Percentiles rank a stretch among this genome's conserved stretches.
phyloP scores from a whole-genome alignment of 2,888 invertebrate species.

The Nemapogon koenigi region DNA sequence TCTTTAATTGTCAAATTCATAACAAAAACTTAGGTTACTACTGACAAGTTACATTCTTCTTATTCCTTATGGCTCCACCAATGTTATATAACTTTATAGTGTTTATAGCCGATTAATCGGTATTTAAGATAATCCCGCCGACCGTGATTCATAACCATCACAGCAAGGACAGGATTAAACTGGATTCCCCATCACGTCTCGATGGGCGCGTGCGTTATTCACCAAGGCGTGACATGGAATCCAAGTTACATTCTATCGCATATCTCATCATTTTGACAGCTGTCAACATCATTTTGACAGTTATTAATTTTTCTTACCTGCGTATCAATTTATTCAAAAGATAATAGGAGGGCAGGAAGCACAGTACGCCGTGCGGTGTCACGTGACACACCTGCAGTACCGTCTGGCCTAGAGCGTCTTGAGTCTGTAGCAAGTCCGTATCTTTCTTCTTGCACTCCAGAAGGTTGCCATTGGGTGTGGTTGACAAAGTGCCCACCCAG shows the following conservation, averaged over 20 bases:
- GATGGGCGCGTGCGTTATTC: background rate
- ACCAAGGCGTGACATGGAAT: background rate
- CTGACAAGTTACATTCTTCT: no score
- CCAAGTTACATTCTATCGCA: no score
- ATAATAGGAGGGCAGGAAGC: slow-evolving; percentile 77
- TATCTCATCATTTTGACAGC: no score
- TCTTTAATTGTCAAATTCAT: no score
- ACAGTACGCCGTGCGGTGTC: slow-evolving; percentile 75
- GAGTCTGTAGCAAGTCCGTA: slow-evolving; percentile 32
- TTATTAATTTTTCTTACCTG: slow-evolving; percentile 16
- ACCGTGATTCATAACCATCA: no score
- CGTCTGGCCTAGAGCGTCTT: slow-evolving; percentile 69
- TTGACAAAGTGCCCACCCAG: slow-evolving; percentile 63
- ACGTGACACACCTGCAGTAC: slow-evolving; percentile 59
- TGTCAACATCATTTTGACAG: background rate
- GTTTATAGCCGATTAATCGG: no score
- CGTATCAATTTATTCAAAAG: slow-evolving; percentile 61
- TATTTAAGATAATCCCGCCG: no score
- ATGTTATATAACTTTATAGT: no score
- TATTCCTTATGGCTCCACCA: no score
- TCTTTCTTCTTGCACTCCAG: slow-evolving; percentile 30
- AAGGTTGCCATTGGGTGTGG: slow-evolving; percentile 36
- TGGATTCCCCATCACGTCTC: no score
- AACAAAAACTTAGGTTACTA: no score
- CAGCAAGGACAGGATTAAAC: no score